A percentile compares a stretch with the other conserved stretches of the same genome.
Conservation (phyloP, 92 coral and sea anemone genomes). For the Paramuricea clavata region DNA sequence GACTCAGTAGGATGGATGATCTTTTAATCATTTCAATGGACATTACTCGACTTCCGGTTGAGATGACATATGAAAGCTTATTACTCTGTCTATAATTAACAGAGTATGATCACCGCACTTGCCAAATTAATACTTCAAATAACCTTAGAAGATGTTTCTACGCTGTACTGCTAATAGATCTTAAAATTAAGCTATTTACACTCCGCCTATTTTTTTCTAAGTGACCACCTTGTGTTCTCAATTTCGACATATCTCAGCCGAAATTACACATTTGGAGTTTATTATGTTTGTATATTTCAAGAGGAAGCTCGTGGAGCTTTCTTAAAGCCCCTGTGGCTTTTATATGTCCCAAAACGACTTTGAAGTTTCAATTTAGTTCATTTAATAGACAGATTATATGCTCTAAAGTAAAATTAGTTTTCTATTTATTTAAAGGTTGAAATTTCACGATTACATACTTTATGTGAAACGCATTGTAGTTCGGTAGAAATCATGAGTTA, state of each 20-base stretch:
- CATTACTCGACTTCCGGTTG: slow-evolving; percentile 38
- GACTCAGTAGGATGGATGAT: slow-evolving; percentile 32
- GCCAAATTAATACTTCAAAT: slow-evolving; percentile 12
- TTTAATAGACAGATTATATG: slow-evolving; percentile 1
- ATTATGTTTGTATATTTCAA: not conserved
- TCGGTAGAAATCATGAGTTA: not conserved
- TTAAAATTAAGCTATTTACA: not conserved
- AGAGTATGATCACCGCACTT: slow-evolving; percentile 10
- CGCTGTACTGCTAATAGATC: not conserved
- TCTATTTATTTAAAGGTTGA: not conserved
- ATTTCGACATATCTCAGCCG: not conserved
- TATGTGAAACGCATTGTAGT: not conserved
- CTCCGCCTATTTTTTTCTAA: not conserved
- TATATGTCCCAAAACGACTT: not conserved
- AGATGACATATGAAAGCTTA: slow-evolving; percentile 53
- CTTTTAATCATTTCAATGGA: slow-evolving; percentile 59
- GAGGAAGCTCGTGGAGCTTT: not conserved
- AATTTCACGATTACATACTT: not conserved
- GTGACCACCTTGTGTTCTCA: not conserved
- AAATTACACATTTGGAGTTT: slow-evolving; percentile 30
- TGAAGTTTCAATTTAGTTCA: not conserved
- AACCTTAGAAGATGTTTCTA: not conserved
- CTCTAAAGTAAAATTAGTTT: not conserved
- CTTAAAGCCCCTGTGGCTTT: slow-evolving; percentile 23
- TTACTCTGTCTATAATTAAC: slow-evolving; percentile 31